Conservation (phyloP, 1,140 invertebrate genomes). For the Archivesica marissinica region DNA sequence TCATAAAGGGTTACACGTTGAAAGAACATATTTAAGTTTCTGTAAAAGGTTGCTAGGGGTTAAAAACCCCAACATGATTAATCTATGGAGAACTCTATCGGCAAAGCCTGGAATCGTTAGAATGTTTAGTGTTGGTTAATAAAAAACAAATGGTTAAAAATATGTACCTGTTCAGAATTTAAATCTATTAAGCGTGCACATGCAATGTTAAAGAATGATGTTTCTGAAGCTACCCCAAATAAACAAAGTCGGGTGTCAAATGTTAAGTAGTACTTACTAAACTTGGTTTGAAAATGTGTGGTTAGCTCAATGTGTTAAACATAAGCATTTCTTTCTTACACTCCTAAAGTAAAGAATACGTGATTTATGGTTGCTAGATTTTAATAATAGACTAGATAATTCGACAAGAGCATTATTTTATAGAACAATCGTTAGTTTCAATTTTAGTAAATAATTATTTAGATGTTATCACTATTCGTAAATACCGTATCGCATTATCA, state of each 20-base stretch:
- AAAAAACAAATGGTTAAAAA: slow-evolving; percentile 18
- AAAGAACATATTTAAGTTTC: slow-evolving; percentile 28
- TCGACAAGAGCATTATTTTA: slow-evolving; percentile 25
- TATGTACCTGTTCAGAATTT: neutral
- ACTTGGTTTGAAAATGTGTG: neutral
- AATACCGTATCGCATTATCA: neutral
- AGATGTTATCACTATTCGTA: slow-evolving; percentile 6
- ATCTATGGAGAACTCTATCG: slow-evolving; percentile 7
- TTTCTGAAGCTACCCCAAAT: no score
- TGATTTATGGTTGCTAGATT: neutral
- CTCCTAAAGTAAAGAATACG: neutral
- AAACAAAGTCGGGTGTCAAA: no score
- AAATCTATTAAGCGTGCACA: neutral
- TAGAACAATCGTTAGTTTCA: slow-evolving; percentile 10
- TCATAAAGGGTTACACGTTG: neutral
- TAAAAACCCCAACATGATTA: slow-evolving; percentile 13
- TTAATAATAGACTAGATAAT: slow-evolving; percentile 11
- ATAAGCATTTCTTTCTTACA: slow-evolving; percentile 1
- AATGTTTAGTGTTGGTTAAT: neutral
- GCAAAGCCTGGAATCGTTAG: neutral
- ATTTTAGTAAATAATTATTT: slow-evolving; percentile 10
- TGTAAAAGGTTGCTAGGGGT: slow-evolving; percentile 1
- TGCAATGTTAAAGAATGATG: neutral
- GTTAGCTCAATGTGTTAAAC: neutral
- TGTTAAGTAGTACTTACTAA: no score